Evolutionary conservation across 1,140 invertebrate species (phyloP).

Genomic region (Brachionus plicatilis): DNA sequence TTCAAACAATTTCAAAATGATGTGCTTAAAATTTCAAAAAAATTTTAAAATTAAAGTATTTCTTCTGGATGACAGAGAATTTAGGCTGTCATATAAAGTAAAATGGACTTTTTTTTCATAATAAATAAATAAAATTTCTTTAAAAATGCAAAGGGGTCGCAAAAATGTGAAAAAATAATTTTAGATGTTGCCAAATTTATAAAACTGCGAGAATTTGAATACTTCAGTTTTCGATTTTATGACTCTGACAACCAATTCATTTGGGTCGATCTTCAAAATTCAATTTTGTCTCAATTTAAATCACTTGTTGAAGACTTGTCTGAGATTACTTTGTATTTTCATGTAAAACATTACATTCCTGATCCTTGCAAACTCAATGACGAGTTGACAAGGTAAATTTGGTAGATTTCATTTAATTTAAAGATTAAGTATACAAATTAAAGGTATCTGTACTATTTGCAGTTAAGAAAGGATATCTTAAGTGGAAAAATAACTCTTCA

Average conservation of each 20-base stretch:
- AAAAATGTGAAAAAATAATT: slow-evolving; percentile 28
- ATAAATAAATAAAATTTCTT: background rate
- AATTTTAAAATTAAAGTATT: slow-evolving; percentile 21
- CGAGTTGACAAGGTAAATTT: background rate
- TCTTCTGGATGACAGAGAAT: slow-evolving; percentile 15
- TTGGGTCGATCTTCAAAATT: slow-evolving; percentile 7
- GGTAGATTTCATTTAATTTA: background rate
- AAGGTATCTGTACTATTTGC: slow-evolving; percentile 25
- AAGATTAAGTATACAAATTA: background rate
- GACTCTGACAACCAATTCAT: background rate
- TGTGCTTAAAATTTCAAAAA: slow-evolving; percentile 22
- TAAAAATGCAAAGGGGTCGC: background rate
- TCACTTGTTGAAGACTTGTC: background rate
- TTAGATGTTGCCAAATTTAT: slow-evolving; percentile 23
- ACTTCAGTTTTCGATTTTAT: slow-evolving; percentile 26
- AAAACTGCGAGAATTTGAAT: slow-evolving; percentile 15
- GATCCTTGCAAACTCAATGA: slow-evolving; percentile 28
- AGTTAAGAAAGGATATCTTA: slow-evolving; percentile 10
- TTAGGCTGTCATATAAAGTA: slow-evolving; percentile 20
- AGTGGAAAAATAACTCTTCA: background rate
- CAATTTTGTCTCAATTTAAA: background rate
- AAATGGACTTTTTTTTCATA: background rate
- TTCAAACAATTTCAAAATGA: slow-evolving; percentile 15
- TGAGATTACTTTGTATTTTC: slow-evolving; percentile 5
- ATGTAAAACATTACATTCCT: slow-evolving; percentile 24